A percentile compares a stretch with the other conserved stretches of the same genome.
phyloP scores from a whole-genome alignment of 2,797 vertebrate species.

The Craterocephalus amniculus region DNA sequence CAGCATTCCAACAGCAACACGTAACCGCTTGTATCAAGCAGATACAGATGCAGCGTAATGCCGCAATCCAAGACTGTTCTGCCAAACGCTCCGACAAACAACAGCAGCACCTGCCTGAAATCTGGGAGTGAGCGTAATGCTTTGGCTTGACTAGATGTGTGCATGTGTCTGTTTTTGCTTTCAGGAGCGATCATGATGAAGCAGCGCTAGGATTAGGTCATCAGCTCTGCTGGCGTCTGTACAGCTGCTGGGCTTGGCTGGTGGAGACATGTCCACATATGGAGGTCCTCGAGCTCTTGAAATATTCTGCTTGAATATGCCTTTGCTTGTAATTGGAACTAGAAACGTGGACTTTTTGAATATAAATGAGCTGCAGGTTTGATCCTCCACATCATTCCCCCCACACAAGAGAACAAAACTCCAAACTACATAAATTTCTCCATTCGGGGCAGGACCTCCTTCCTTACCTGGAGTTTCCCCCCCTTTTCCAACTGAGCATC shows the following conservation, averaged over 20 bases:
- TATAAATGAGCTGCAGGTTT: slow-evolving; percentile 10
- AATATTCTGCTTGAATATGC: slow-evolving; percentile 51
- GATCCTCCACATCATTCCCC: not conserved
- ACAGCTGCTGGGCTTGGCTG: slow-evolving; percentile 69
- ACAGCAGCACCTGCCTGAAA: slow-evolving; percentile 79
- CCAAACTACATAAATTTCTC: too few relatives aligned
- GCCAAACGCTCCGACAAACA: slow-evolving; percentile 70
- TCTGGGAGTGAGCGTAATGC: slow-evolving; percentile 69
- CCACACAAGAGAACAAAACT: too few relatives aligned
- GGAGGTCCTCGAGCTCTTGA: slow-evolving; percentile 67
- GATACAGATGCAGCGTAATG: slow-evolving; percentile 66
- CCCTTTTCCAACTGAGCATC: too few relatives aligned
- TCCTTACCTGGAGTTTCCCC: too few relatives aligned
- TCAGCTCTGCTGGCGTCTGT: slow-evolving; percentile 72
- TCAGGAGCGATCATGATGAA: slow-evolving; percentile 76
- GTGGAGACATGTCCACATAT: slow-evolving; percentile 78
- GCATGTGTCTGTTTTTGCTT: slow-evolving; percentile 48
- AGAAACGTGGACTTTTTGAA: slow-evolving; percentile 42
- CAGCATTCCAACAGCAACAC: slow-evolving; percentile 67
- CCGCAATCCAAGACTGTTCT: slow-evolving; percentile 59
- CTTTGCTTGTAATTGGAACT: slow-evolving; percentile 43
- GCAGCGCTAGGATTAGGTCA: slow-evolving; percentile 78
- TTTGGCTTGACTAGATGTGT: slow-evolving; percentile 58
- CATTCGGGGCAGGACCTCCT: too few relatives aligned
- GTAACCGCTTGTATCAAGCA: slow-evolving; percentile 66